A percentile compares a stretch with the other conserved stretches of the same genome.
Evolutionary conservation across 2,888 invertebrate species (phyloP).

Genomic region (Phengaris alcon): DNA sequence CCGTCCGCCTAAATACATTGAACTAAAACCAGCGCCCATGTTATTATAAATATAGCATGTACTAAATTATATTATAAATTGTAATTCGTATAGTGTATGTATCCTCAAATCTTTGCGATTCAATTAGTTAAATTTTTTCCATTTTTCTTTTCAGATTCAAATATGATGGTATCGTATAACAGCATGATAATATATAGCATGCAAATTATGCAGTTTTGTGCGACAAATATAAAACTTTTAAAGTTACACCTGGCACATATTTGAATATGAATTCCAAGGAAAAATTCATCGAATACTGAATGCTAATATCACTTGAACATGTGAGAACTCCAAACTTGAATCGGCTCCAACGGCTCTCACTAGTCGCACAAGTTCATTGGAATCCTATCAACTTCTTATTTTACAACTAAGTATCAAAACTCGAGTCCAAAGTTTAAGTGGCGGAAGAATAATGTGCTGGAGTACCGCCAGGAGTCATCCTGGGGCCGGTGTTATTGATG

Average conservation of each 20-base stretch:
- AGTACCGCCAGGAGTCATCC: constrained; percentile 21
- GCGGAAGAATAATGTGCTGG: constrained; percentile 33
- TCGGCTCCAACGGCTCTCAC: constrained; percentile 33
- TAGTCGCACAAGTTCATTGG: constrained; percentile 35
- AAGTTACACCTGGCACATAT: constrained; percentile 22
- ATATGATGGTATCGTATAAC: no score
- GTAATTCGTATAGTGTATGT: constrained; percentile 10
- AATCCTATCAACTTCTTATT: constrained; percentile 36
- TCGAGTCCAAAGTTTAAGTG: constrained; percentile 37
- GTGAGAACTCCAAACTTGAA: constrained; percentile 34
- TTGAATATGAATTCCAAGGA: constrained; percentile 31
- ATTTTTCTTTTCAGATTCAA: no score
- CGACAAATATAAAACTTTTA: constrained; percentile 25
- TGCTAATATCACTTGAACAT: constrained; percentile 35
- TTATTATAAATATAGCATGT: constrained; percentile 33
- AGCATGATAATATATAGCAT: background rate
- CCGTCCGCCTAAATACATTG: constrained; percentile 57
- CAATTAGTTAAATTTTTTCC: no score
- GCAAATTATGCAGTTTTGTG: constrained; percentile 9
- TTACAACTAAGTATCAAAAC: constrained; percentile 33
- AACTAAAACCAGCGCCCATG: constrained; percentile 33
- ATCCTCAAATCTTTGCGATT: background rate
- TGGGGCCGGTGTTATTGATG: constrained; percentile 18
- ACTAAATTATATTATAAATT: constrained; percentile 33
- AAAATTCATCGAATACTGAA: constrained; percentile 37